Evolutionary conservation across 30 jellyfish, hydroid and myxozoan genomes (phyloP), one percentile per base, ranked within the genome.

Genomic region (Phacellophora camtschatica): DNA sequence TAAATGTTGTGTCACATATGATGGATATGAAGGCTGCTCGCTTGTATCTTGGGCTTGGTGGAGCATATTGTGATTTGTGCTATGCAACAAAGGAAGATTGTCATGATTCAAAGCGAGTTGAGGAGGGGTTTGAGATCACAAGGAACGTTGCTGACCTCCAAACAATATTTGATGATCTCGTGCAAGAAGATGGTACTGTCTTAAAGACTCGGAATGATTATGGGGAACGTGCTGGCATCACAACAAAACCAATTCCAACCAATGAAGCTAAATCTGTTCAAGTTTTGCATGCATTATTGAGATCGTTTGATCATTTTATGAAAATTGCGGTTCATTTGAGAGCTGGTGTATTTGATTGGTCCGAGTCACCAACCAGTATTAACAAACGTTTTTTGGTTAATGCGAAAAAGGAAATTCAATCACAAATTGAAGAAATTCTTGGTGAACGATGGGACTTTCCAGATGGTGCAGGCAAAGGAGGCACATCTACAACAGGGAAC

Each of bases 381-480:
- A 15, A 19, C 11, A 11, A 28, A 28, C 9, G 41, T 23, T 23
- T 55, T 20, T 55, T 41, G 55, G 55, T 41, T 9, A 41, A 41
- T 41, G 55, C 55, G 16, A 41, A 41, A 18, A 18, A 15, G 34
- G 78, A 64, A 34, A 33, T 69, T 19, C 2, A 69, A 34, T 19
- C 24, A 9, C n/a, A 33, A 46, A 10, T 69, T 9, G 16, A 25
- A 13, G 33, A 37, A 16, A 7, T 23, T 13, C 27, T 8, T 11
- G 78, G 81, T 7, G 11, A 12, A 37, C 13, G 30, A 37, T 69
- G 82, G 83, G 83, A 69, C 82, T 37, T 19, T 33, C 86, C 81
- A 15, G 81, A 34, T 69, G 33, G 73, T 15, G 41, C 78, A 32
- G 83, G 83, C 15, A 34, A 69, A 13, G 83, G 86, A 55, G 86